phyloP scores from a whole-genome alignment of 2,113 vertebrate genomes.

The Myotis lucifugus region DNA sequence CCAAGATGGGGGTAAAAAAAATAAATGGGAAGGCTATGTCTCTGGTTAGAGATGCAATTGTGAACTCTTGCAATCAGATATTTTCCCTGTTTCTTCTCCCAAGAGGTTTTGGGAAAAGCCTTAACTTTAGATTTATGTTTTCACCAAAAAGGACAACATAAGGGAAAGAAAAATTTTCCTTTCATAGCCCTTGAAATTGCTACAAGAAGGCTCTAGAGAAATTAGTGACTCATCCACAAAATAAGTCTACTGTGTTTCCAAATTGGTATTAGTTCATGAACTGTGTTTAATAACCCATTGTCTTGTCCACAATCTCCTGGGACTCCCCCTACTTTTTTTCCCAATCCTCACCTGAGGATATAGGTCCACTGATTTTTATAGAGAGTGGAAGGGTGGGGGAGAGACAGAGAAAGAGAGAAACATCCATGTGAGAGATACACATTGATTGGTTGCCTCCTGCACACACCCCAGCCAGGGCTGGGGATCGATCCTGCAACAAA shows the following conservation, averaged over 20 bases:
- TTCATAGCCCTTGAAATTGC: not conserved
- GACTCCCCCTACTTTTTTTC: not conserved
- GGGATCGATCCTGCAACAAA: too few relatives aligned
- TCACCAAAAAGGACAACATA: not conserved
- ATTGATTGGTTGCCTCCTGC: too few relatives aligned
- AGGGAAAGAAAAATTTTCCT: not conserved
- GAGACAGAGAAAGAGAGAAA: too few relatives aligned
- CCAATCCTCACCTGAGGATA: too few relatives aligned
- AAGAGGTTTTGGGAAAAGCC: conserved; percentile 8
- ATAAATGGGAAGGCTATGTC: not conserved
- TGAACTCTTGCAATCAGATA: not conserved
- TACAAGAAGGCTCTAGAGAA: conserved; percentile 22
- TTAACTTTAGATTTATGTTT: conserved; percentile 46
- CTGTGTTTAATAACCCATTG: not conserved
- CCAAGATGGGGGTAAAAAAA: not conserved
- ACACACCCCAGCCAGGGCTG: too few relatives aligned
- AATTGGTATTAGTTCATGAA: not conserved
- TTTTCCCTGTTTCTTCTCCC: conserved; percentile 29
- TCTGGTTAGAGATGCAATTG: not conserved
- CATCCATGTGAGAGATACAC: too few relatives aligned
- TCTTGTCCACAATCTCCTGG: not conserved
- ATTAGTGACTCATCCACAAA: not conserved
- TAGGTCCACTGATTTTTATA: too few relatives aligned
- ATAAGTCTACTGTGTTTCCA: conserved; percentile 31
- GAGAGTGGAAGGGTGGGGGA: too few relatives aligned